Conservation (phyloP, 2,888 invertebrate genomes). For the Strigamia maritima region DNA sequence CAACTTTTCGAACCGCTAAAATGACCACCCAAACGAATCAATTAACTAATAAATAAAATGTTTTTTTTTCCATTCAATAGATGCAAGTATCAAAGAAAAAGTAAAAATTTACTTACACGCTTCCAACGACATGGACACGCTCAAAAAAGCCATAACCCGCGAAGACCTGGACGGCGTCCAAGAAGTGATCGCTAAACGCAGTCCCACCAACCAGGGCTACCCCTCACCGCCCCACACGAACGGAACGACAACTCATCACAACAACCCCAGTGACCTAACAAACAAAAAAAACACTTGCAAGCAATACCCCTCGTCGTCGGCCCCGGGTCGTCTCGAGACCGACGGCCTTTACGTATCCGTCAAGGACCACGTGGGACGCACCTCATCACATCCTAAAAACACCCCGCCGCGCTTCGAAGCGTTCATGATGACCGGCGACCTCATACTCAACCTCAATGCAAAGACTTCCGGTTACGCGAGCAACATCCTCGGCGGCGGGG, state of each 20-base stretch:
- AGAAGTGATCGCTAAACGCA: constrained; percentile 44
- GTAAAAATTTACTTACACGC: constrained; percentile 52
- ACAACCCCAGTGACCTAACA: neutral
- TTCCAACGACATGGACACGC: constrained; percentile 50
- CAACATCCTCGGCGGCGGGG: neutral
- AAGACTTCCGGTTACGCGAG: constrained; percentile 36
- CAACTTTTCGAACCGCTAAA: no score
- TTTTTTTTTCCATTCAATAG: constrained; percentile 54
- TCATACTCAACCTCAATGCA: constrained; percentile 74
- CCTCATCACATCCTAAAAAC: constrained; percentile 34
- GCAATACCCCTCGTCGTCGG: constrained; percentile 36
- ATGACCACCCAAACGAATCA: no score
- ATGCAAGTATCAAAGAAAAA: constrained; percentile 77
- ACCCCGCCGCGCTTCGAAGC: constrained; percentile 65
- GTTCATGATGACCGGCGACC: constrained; percentile 96
- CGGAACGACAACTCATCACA: constrained; percentile 37
- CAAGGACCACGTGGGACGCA: neutral
- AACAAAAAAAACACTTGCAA: constrained; percentile 18
- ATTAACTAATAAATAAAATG: constrained; percentile 9
- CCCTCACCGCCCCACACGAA: constrained; percentile 37
- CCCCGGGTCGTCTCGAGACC: constrained; percentile 34
- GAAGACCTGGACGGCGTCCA: constrained; percentile 45
- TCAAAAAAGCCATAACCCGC: constrained; percentile 45
- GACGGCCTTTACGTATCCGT: constrained; percentile 29
- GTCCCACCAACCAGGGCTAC: constrained; percentile 35